Conservation (phyloP, 2,888 invertebrate species). For the Capitulum mitella region DNA sequence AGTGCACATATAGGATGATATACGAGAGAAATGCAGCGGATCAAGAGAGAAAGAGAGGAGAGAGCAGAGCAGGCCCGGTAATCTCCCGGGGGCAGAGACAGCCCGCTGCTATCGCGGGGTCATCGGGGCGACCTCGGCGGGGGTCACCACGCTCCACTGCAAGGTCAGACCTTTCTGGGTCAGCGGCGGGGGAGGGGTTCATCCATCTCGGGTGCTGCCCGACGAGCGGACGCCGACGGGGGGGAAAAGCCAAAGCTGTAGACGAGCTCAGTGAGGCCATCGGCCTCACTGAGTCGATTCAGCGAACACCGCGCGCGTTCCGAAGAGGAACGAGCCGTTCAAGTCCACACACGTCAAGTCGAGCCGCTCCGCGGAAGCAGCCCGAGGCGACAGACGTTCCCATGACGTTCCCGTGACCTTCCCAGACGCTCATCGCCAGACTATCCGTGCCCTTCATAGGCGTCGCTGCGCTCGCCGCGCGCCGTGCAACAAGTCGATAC, state of each 20-base stretch:
- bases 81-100: background rate
- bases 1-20: background rate
- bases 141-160: background rate
- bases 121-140: background rate
- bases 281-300: too few relatives aligned
- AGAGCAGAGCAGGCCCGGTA: background rate
- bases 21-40: background rate
- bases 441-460: too few relatives aligned
- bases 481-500: background rate
- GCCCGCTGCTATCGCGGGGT: background rate
- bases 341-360: too few relatives aligned
- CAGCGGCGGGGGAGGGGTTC: background rate
- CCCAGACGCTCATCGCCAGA: too few relatives aligned
- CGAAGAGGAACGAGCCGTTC: too few relatives aligned
- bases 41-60: too few relatives aligned
- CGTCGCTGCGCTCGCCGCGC: background rate
- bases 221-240: background rate
- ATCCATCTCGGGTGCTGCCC: background rate
- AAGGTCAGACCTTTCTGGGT: background rate
- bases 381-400: too few relatives aligned
- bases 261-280: too few relatives aligned
- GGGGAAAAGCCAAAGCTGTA: too few relatives aligned
- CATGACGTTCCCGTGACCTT: too few relatives aligned
- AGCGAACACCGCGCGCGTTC: too few relatives aligned
- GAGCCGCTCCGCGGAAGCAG: too few relatives aligned